These are phyloP conservation scores for Motacilla alba DNA, from an alignment of 2,113 vertebrate genomes.

Conservation along the genomic window DNA sequence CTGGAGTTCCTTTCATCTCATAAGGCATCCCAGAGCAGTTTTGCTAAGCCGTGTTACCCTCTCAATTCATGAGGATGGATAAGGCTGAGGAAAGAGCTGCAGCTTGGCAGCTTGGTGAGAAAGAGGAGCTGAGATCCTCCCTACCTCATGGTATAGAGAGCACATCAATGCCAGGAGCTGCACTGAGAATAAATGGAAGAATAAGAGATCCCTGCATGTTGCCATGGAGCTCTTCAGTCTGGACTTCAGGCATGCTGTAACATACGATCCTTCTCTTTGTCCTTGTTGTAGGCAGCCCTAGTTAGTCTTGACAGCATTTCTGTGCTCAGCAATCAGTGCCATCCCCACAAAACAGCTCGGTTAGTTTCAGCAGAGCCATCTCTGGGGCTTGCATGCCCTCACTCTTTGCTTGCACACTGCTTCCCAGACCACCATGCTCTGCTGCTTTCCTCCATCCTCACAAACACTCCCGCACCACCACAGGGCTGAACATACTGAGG, in stretches of 20 bases:
- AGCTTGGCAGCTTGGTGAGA: neutral
- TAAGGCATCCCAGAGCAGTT: neutral
- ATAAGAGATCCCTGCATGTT: slow-evolving; percentile 27
- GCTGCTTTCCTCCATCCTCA: neutral
- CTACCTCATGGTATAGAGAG: neutral
- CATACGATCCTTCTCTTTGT: slow-evolving; percentile 5
- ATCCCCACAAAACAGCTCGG: neutral
- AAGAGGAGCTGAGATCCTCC: neutral
- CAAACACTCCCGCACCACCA: neutral
- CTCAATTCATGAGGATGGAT: neutral
- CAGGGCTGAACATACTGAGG: neutral
- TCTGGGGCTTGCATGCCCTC: neutral
- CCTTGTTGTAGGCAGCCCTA: neutral
- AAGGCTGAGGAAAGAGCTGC: neutral
- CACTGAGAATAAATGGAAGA: slow-evolving; percentile 19
- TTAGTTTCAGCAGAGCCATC: neutral
- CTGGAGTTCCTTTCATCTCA: neutral
- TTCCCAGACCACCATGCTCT: neutral
- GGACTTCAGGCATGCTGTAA: slow-evolving; percentile 7
- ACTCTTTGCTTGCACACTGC: neutral
- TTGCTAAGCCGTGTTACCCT: neutral
- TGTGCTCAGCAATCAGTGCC: neutral
- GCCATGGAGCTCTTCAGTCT: slow-evolving; percentile 31
- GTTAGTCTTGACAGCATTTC: neutral
- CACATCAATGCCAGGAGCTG: slow-evolving; percentile 11